Evolutionary conservation across 92 coral and sea anemone genomes (phyloP), one percentile per base, ranked within the genome.

Genomic region (Heteractis magnifica): DNA sequence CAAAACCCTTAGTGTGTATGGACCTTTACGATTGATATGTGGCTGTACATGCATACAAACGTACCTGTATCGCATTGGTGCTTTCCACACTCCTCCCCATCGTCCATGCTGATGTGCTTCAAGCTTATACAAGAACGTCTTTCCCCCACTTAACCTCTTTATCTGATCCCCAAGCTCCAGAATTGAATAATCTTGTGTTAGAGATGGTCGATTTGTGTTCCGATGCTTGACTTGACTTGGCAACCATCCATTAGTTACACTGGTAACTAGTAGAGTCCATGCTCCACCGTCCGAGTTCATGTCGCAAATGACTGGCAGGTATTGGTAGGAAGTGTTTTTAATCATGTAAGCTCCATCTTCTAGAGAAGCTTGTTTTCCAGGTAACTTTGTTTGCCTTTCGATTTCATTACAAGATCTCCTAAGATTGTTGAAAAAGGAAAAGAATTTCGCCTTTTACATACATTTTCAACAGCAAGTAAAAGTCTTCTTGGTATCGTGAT

Each of bases 61-160:
- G 58, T 81, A 91, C 94, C 89, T 91, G 64, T 91, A 91, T 16
- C 62, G 71, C 13, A 84, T 82, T 10, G 94, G 94, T 55, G 94
- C 94, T 6, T 79, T 80, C 94, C 94, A 91, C 48, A 91, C 90
- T 78, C 92, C 94, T 44, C 94, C 94, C 94, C 94, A 91, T 72
- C 52, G 85, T 10, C 92, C 88, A 79, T 90, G 79, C 52, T 53
- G 59, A 52, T 86, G 74, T 16, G 94, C 94, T 26, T 91, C 94
- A 20, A 92, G 70, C 10, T 89, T 86, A 72, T 92, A 92, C 83
- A 81, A 76, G 21, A 92, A 92, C 52, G 74, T 92, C 65, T 80
- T 86, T 41, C 80, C 95, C 20, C 88, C 89, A 76, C 92, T 86
- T 6, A 92, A 56, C 10, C 73, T 75, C 62, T 92, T 92, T 62